Conservation (phyloP, 2,888 invertebrate genomes). For the Rhagonycha lutea region DNA sequence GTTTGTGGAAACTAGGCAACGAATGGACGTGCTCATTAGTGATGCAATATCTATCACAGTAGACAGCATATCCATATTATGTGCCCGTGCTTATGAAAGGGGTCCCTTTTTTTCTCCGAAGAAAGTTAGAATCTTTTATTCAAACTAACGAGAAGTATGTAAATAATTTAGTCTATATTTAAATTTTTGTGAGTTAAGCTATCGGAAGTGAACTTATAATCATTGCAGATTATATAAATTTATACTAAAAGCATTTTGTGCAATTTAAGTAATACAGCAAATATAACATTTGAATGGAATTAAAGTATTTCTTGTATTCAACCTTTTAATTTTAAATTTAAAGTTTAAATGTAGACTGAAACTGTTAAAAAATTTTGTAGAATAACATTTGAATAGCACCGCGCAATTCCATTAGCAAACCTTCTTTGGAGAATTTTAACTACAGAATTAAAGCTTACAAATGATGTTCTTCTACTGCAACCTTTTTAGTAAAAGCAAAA, state of each 20-base stretch:
- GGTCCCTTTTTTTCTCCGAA: no score
- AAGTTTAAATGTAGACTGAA: background rate
- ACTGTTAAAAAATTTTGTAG: background rate
- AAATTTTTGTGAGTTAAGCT: no score
- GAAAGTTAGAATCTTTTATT: no score
- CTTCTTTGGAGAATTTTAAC: background rate
- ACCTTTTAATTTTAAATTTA: background rate
- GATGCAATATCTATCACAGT: no score
- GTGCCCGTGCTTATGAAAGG: no score
- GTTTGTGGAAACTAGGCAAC: no score
- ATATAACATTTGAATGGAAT: background rate
- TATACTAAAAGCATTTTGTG: background rate
- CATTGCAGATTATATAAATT: no score
- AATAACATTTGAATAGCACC: background rate
- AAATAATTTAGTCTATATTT: no score
- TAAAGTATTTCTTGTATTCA: background rate
- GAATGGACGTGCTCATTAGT: no score
- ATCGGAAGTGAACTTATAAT: no score
- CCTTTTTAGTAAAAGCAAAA: background rate
- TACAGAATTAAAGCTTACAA: background rate
- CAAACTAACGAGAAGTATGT: no score
- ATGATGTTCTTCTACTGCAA: background rate
- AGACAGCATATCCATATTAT: no score
- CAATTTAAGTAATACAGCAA: background rate
- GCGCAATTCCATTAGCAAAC: background rate